Evolutionary conservation across 2,888 invertebrate genomes (phyloP).

Genomic region (Odontomyia ornata): DNA sequence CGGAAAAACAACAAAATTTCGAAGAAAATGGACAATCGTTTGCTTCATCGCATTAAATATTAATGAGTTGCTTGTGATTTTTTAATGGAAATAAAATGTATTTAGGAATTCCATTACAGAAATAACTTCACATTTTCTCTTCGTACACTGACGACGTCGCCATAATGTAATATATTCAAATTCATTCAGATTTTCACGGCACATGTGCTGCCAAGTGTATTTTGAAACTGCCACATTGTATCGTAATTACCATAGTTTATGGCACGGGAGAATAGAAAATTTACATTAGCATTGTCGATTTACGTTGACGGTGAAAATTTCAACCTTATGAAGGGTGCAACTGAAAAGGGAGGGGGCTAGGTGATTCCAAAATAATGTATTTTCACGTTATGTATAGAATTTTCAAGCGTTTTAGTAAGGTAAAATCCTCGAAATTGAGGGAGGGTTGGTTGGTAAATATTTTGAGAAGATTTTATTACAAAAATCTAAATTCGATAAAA

Average conservation of each 20-base stretch:
- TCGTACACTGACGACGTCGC: neutral
- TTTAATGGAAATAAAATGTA: slow-evolving; percentile 42
- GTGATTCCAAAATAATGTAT: too few species aligned
- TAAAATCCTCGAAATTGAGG: too few species aligned
- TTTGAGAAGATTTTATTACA: too few species aligned
- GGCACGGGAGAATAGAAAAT: neutral
- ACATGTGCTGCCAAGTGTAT: slow-evolving; percentile 48
- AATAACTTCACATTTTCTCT: slow-evolving; percentile 48
- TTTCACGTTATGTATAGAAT: too few species aligned
- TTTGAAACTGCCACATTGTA: slow-evolving; percentile 27
- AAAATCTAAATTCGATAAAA: too few species aligned
- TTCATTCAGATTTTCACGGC: slow-evolving; percentile 45
- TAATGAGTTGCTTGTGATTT: slow-evolving; percentile 47
- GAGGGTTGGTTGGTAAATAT: too few species aligned
- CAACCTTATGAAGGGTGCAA: neutral
- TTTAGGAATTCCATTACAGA: slow-evolving; percentile 50
- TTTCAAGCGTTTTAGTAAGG: too few species aligned
- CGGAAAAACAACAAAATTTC: neutral
- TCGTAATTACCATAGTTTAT: slow-evolving; percentile 23
- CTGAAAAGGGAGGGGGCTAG: too few species aligned
- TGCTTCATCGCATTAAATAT: slow-evolving; percentile 46
- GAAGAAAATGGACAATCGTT: slow-evolving; percentile 21
- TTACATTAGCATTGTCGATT: slow-evolving; percentile 1
- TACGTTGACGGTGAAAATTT: neutral
- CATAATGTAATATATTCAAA: slow-evolving; percentile 46